These are phyloP conservation scores for Sebastes jordani DNA, from an alignment of 2,797 vertebrate genomes.

Conservation along the genomic window DNA sequence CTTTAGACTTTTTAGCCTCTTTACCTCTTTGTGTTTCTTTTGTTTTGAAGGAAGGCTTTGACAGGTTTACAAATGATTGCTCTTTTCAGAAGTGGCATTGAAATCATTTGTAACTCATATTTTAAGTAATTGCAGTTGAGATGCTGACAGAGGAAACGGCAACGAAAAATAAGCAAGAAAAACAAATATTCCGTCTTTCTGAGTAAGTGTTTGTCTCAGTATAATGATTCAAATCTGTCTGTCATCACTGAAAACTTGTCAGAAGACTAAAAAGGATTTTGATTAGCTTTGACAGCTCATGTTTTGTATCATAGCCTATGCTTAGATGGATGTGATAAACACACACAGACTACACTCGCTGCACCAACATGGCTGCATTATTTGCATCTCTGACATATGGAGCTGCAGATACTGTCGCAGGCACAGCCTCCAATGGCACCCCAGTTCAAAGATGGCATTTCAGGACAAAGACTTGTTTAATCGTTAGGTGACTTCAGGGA, in stretches of 20 bases:
- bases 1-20: background rate
- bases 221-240: background rate
- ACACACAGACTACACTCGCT: background rate
- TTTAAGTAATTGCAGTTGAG: background rate
- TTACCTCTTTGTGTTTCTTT: background rate
- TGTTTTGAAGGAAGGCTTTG: background rate
- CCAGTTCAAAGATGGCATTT: conserved; percentile 22
- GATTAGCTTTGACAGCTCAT: background rate
- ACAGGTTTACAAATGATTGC: background rate
- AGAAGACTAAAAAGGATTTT: background rate
- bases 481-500: conserved; percentile 46
- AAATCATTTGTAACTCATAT: background rate
- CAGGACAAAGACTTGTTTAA: conserved; percentile 26
- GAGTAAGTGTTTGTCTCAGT: background rate
- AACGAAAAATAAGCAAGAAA: background rate
- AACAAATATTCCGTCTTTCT: background rate
- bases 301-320: background rate
- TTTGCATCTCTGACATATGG: background rate
- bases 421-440: background rate
- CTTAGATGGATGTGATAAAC: background rate
- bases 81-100: background rate
- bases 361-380: background rate
- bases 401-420: background rate
- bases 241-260: background rate
- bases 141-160: background rate